Evolutionary conservation across 2,888 invertebrate genomes (phyloP).

Genomic region (Sepiola atlantica): DNA sequence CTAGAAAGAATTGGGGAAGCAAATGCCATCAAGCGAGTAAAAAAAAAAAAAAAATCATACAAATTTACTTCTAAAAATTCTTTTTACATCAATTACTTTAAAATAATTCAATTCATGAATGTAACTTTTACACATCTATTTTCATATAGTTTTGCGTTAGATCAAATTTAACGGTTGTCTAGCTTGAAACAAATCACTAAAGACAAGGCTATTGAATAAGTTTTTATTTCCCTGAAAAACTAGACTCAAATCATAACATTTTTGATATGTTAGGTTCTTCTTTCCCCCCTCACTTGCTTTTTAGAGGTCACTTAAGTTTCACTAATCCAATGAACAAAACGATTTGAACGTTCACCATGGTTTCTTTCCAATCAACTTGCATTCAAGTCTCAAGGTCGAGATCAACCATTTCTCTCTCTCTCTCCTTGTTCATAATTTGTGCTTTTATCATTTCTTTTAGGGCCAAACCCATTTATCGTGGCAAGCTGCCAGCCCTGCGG

Average conservation of each 20-base stretch:
- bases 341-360: background rate
- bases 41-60: too few species aligned
- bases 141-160: too few species aligned
- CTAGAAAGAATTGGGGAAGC: too few species aligned
- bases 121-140: too few species aligned
- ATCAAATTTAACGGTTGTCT: background rate
- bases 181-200: background rate
- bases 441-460: conserved; percentile 43
- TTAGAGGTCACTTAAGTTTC: background rate
- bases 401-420: background rate
- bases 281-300: background rate
- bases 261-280: background rate
- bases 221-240: background rate
- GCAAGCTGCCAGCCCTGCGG: conserved; percentile 44
- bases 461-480: conserved; percentile 44
- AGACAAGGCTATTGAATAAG: background rate
- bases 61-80: too few species aligned
- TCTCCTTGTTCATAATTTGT: conserved; percentile 35
- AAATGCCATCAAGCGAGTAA: too few species aligned
- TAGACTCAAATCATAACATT: background rate
- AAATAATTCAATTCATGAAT: too few species aligned
- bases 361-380: background rate
- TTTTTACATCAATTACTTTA: too few species aligned
- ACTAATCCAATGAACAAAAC: background rate
- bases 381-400: background rate